phyloP scores from a whole-genome alignment of 92 coral and sea anemone species.

The Paragorgia papillata region DNA sequence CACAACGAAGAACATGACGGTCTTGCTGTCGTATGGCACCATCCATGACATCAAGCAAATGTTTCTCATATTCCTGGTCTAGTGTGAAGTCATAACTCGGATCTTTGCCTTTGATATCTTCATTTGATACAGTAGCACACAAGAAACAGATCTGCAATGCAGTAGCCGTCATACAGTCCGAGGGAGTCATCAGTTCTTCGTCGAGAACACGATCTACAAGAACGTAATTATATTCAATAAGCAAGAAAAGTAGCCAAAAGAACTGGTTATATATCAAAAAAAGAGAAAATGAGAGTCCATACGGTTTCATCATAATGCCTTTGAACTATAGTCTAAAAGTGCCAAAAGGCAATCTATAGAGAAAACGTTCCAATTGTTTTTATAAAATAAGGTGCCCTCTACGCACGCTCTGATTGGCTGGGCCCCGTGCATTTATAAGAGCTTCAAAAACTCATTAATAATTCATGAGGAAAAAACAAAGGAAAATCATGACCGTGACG shows the following conservation, averaged over 20 bases:
- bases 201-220: conserved; percentile 4
- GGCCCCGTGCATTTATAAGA: too few relatives aligned
- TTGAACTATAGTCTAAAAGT: too few relatives aligned
- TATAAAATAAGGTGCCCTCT: too few relatives aligned
- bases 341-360: too few relatives aligned
- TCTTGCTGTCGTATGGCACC: conserved; percentile 27
- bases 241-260: neutral
- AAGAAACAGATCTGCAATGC: conserved; percentile 33
- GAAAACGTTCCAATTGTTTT: too few relatives aligned
- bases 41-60: conserved; percentile 13
- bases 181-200: conserved; percentile 1
- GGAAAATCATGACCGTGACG: too few relatives aligned
- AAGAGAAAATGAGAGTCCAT: too few relatives aligned
- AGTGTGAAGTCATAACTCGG: conserved; percentile 22
- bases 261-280: neutral
- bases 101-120: neutral
- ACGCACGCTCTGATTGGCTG: too few relatives aligned
- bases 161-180: conserved; percentile 34
- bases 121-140: conserved; percentile 2
- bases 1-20: conserved; percentile 1
- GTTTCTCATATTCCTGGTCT: conserved; percentile 21
- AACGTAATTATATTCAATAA: neutral
- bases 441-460: too few relatives aligned
- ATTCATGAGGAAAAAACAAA: too few relatives aligned
- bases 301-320: too few relatives aligned